Conservation (phyloP, 2,797 vertebrate species). For the Halcyon smyrnensis region DNA sequence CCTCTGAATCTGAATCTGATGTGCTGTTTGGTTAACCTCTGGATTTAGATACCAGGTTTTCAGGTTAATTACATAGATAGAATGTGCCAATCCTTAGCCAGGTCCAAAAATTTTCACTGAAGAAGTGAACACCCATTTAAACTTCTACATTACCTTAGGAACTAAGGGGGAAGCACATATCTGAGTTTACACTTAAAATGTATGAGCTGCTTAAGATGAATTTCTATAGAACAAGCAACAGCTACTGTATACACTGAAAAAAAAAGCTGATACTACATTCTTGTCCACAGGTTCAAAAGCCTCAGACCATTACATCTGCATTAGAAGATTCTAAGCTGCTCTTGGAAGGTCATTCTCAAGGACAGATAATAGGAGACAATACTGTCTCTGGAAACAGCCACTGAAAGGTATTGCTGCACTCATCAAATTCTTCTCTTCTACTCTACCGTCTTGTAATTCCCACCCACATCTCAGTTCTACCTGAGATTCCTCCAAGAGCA, state of each 20-base stretch:
- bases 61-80: not conserved
- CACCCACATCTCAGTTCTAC: not conserved
- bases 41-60: not conserved
- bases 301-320: not conserved
- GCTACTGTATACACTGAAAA: not conserved
- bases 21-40: not conserved
- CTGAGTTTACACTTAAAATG: rapidly evolving
- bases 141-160: not conserved
- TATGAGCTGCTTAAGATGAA: not conserved
- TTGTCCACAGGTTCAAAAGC: not conserved
- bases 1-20: not conserved
- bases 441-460: not conserved
- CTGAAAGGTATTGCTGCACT: not conserved
- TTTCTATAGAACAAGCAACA: not conserved
- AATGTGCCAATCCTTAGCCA: not conserved
- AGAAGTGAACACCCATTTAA: not conserved
- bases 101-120: not conserved
- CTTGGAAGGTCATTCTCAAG: not conserved
- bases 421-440: not conserved
- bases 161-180: not conserved
- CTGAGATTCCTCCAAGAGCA: not conserved
- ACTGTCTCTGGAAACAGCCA: not conserved
- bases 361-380: not conserved
- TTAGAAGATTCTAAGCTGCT: not conserved
- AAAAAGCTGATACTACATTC: not conserved